A percentile compares a stretch with the other conserved stretches of the same genome.
Evolutionary conservation across 2,888 invertebrate species (phyloP).

Genomic region (Campoplex nolae): DNA sequence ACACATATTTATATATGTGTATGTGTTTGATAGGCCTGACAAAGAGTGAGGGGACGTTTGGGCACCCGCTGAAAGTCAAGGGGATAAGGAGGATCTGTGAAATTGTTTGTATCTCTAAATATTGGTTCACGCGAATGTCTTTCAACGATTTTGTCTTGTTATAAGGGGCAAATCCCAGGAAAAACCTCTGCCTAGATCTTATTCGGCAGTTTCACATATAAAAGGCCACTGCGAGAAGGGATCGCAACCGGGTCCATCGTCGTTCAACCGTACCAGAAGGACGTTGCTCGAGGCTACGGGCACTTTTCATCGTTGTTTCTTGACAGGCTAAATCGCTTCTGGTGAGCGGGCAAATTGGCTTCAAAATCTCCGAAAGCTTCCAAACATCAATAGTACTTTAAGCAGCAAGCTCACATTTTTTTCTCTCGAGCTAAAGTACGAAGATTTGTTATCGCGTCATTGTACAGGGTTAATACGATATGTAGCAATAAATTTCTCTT

Average conservation of each 20-base stretch:
- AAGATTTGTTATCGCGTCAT: background rate
- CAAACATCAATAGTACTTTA: slow-evolving; percentile 44
- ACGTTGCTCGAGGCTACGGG: slow-evolving; percentile 44
- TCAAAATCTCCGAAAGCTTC: slow-evolving; percentile 64
- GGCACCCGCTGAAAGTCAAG: slow-evolving; percentile 47
- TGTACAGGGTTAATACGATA: background rate
- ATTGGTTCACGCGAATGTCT: slow-evolving; percentile 62
- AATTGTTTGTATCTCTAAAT: slow-evolving; percentile 72
- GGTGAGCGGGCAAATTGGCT: slow-evolving; percentile 71
- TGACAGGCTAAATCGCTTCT: slow-evolving; percentile 69
- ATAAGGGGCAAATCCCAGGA: slow-evolving; percentile 9
- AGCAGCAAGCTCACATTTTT: slow-evolving; percentile 14
- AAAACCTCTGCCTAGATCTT: slow-evolving; percentile 1
- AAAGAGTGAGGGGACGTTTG: background rate
- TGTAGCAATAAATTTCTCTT: background rate
- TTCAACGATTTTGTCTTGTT: slow-evolving; percentile 6
- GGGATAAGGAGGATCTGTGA: slow-evolving; percentile 66
- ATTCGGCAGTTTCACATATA: slow-evolving; percentile 1
- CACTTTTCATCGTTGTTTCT: slow-evolving; percentile 73
- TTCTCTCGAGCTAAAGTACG: background rate
- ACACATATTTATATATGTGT: slow-evolving; percentile 11
- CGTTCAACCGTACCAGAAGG: slow-evolving; percentile 10
- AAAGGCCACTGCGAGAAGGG: slow-evolving; percentile 20
- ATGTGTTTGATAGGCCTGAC: background rate
- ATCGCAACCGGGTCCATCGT: slow-evolving; percentile 34